Conservation (phyloP, 2,113 vertebrate genomes). For the Ceyx margarethae region DNA sequence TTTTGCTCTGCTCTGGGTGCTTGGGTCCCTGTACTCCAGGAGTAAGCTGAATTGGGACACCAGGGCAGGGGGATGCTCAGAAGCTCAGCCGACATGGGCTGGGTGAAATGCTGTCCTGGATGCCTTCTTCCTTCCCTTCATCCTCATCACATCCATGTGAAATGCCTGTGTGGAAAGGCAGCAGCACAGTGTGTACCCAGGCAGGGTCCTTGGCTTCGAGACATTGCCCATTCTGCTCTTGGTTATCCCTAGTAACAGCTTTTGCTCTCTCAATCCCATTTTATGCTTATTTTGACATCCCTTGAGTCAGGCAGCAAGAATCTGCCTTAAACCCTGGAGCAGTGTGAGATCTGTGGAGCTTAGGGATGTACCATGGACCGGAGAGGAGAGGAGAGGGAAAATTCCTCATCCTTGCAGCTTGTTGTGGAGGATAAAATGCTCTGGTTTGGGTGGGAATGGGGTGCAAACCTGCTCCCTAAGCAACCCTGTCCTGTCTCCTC, state of each 20-base stretch:
- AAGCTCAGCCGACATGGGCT: not conserved
- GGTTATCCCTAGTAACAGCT: not conserved
- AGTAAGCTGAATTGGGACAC: not conserved
- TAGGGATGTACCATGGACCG: not conserved
- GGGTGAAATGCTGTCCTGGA: not conserved
- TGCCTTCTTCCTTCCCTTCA: not conserved
- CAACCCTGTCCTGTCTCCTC: not conserved
- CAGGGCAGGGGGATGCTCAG: not conserved
- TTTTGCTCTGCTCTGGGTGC: not conserved
- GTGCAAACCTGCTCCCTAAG: not conserved
- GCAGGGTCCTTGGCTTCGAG: not conserved
- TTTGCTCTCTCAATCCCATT: slow-evolving; percentile 42
- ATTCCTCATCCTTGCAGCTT: not conserved
- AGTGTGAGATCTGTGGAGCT: not conserved
- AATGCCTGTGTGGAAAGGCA: not conserved
- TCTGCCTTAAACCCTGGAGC: slow-evolving; percentile 6
- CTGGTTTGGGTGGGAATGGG: not conserved
- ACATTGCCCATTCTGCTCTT: not conserved
- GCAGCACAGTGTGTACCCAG: not conserved
- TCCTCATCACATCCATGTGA: rapidly evolving
- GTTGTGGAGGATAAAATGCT: not conserved
- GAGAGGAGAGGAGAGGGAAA: not conserved
- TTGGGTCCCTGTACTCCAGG: rapidly evolving
- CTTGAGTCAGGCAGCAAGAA: slow-evolving; percentile 18
- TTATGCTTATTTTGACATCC: slow-evolving; percentile 35